Percentiles rank a stretch among this genome's conserved stretches.
Conservation (phyloP, 2,888 invertebrate species). For the Agrochola macilenta region DNA sequence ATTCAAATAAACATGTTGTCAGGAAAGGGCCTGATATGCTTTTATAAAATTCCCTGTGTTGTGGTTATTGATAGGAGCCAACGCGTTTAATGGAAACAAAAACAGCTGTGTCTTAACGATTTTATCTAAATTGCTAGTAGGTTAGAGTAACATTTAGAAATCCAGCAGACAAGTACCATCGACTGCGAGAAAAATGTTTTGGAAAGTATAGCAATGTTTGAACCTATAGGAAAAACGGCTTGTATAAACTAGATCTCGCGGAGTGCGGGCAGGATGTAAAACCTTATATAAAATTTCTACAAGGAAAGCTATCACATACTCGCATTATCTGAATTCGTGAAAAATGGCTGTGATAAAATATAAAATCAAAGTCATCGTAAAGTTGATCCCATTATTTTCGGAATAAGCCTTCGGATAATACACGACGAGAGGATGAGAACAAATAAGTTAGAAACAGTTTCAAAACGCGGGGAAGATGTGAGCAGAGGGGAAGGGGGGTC, state of each 20-base stretch:
- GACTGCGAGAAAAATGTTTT: neutral
- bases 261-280: neutral
- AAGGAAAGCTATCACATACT: neutral
- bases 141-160: slow-evolving; percentile 22
- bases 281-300: slow-evolving; percentile 7
- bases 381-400: slow-evolving; percentile 26
- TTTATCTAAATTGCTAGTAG: slow-evolving; percentile 2
- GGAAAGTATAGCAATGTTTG: neutral
- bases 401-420: slow-evolving; percentile 27
- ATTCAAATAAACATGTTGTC: slow-evolving; percentile 70
- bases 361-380: slow-evolving; percentile 9
- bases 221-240: neutral
- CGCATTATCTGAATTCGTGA: neutral
- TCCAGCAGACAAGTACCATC: neutral
- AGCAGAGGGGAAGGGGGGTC: slow-evolving; percentile 76
- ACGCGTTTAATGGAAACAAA: slow-evolving; percentile 35
- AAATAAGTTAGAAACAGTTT: slow-evolving; percentile 70
- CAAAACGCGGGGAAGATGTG: slow-evolving; percentile 63
- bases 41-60: slow-evolving; percentile 51
- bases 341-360: slow-evolving; percentile 7
- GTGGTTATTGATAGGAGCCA: slow-evolving; percentile 48
- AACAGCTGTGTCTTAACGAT: slow-evolving; percentile 22
- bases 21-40: slow-evolving; percentile 62
- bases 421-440: slow-evolving; percentile 64
- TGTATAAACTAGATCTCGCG: neutral